phyloP scores from a whole-genome alignment of 2,888 invertebrate species.

The Eupithecia vulgata region DNA sequence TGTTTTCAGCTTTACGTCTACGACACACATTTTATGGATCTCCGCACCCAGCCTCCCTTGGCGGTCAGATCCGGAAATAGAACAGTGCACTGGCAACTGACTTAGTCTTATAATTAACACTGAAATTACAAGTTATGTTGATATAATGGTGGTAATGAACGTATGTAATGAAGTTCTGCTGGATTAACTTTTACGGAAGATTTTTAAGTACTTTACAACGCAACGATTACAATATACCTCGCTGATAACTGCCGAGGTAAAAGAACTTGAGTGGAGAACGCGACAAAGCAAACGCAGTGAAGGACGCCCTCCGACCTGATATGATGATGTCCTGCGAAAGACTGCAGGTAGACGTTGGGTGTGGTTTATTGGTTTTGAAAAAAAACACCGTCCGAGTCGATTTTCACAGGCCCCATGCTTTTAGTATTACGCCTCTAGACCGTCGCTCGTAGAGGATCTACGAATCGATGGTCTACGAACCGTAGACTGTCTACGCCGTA shows the following conservation, averaged over 20 bases:
- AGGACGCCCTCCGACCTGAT: too few species aligned
- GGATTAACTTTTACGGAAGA: neutral
- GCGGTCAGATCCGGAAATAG: slow-evolving; percentile 26
- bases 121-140: neutral
- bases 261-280: too few species aligned
- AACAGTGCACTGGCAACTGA: slow-evolving; percentile 1
- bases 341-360: too few species aligned
- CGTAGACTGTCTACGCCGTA: neutral
- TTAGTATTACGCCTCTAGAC: neutral
- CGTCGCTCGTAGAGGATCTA: neutral
- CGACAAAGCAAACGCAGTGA: too few species aligned
- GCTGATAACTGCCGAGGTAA: too few species aligned
- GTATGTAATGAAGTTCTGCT: neutral
- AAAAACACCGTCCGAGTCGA: too few species aligned
- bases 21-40: slow-evolving; percentile 39
- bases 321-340: too few species aligned
- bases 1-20: slow-evolving; percentile 27
- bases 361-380: too few species aligned
- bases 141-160: neutral
- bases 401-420: neutral
- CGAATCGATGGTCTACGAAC: neutral
- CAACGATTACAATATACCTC: too few species aligned
- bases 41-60: slow-evolving; percentile 22
- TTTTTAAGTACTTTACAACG: too few species aligned
- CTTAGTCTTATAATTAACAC: too few species aligned